Evolutionary conservation across 2,113 vertebrate genomes (phyloP).

Genomic region (Pelvicachromis taeniatus): DNA sequence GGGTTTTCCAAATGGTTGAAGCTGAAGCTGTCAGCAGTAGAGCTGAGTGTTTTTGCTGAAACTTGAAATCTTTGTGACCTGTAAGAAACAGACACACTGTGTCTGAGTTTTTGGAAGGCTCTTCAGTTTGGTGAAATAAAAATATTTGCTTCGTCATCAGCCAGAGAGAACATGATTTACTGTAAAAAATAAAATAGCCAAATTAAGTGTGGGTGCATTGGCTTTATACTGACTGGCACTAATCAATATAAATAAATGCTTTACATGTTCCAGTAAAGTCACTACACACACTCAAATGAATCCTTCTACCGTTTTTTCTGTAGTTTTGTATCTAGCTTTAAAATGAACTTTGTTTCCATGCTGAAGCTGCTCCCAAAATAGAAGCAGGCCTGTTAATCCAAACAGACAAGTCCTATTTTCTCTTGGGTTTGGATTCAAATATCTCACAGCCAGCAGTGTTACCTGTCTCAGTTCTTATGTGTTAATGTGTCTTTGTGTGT

Average conservation of each 20-base stretch:
- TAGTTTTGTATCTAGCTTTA: background rate
- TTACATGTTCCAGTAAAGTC: background rate
- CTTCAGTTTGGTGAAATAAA: background rate
- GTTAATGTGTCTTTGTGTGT: background rate
- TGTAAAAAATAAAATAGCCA: background rate
- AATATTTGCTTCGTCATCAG: constrained; percentile 1
- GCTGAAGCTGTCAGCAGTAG: background rate
- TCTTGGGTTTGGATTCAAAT: constrained; percentile 20
- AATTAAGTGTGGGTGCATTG: background rate
- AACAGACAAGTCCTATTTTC: constrained; percentile 28
- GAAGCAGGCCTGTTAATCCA: constrained; percentile 32
- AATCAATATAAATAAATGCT: background rate
- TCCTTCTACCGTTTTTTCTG: background rate
- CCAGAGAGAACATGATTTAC: constrained; percentile 1
- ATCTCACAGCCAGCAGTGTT: constrained; percentile 2
- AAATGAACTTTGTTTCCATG: background rate
- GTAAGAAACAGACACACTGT: background rate
- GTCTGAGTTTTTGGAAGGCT: background rate
- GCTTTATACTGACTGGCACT: background rate
- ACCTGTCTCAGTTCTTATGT: constrained; percentile 14
- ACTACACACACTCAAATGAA: background rate
- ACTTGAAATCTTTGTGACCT: background rate
- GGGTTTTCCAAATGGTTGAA: background rate
- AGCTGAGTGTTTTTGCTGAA: background rate
- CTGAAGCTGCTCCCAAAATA: constrained; percentile 45